phyloP scores from a whole-genome alignment of 2,113 vertebrate species.

The Marmota flaviventris region DNA sequence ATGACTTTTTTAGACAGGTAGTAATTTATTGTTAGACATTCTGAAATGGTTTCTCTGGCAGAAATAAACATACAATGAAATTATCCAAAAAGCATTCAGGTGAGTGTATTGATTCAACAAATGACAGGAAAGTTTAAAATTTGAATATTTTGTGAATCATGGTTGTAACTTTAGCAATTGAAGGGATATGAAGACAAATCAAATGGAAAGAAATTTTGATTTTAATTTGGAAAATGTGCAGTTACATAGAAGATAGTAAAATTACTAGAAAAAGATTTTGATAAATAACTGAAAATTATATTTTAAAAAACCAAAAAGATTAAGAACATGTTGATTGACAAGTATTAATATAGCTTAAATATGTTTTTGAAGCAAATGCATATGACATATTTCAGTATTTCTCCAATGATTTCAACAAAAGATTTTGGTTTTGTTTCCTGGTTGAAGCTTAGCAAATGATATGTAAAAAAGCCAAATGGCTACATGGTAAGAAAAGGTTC shows the following conservation, averaged over 20 bases:
- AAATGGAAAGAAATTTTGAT: slow-evolving; percentile 74
- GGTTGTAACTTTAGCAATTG: slow-evolving; percentile 53
- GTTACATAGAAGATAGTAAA: slow-evolving; percentile 72
- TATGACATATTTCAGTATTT: slow-evolving; percentile 52
- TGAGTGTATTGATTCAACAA: slow-evolving; percentile 76
- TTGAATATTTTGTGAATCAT: slow-evolving; percentile 72
- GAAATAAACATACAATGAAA: slow-evolving; percentile 77
- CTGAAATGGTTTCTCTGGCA: slow-evolving; percentile 74
- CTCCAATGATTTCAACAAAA: slow-evolving; percentile 23
- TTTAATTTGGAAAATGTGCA: slow-evolving; percentile 76
- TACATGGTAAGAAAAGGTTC: neutral
- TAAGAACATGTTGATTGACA: slow-evolving; percentile 70
- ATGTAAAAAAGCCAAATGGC: slow-evolving; percentile 20
- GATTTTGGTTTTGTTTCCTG: slow-evolving; percentile 11
- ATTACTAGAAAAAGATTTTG: slow-evolving; percentile 58
- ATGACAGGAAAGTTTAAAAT: slow-evolving; percentile 74
- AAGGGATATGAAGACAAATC: slow-evolving; percentile 66
- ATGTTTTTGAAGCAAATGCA: slow-evolving; percentile 60
- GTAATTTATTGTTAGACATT: slow-evolving; percentile 81
- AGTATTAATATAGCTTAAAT: slow-evolving; percentile 67
- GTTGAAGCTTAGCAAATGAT: slow-evolving; percentile 46
- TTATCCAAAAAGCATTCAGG: slow-evolving; percentile 72
- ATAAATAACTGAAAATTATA: slow-evolving; percentile 62
- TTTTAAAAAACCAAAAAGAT: slow-evolving; percentile 67
- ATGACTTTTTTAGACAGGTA: slow-evolving; percentile 77